Evolutionary conservation across 2,797 vertebrate species (phyloP), one percentile per base, ranked within the genome.

Genomic region (Leptatherina wallacei): DNA sequence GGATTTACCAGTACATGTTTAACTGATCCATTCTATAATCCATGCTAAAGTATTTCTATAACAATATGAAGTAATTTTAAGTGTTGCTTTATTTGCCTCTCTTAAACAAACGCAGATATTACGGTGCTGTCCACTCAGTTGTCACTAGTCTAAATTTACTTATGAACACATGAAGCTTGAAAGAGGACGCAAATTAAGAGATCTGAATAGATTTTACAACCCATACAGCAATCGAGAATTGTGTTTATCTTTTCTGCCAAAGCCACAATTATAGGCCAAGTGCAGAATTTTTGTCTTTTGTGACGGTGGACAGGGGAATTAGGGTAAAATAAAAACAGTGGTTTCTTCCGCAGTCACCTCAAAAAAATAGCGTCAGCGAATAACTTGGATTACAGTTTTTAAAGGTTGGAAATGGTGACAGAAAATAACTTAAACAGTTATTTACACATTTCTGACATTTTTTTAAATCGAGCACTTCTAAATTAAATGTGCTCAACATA

Each of bases 321-420:
- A 54, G 81, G 89, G 84, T 86, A 81, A 85, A 88, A 89, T 88
- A 83, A 89, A 90, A 91, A 83, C 73, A 9, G 52, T 30, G 72
- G 72, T 81, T 75, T 67, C 38, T 42, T 36, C 82, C 66, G 1
- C 47, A 3, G 69, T 27, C 75, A 72, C 73, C 61, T 79, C 78
- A n/a, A 42, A 73, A 77, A 16, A 89, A 91, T 82, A 81, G 78
- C 61, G 54, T 20, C 51, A 49, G 38, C 2, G 66, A 83, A 78
- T 61, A 80, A 58, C 61, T 72, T 55, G 20, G 62, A 71, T 77
- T 76, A 38, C 66, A 72, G 14, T 84, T 71, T 74, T 54, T 42
- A 55, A 65, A 68, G 54, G 18, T 63, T 71, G 38, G 40, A 65
- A 57, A 36, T 32, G n/a, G 29, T 24, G 10, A 0, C 55, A 47